A percentile compares a stretch with the other conserved stretches of the same genome.
Conservation (phyloP, 2,888 invertebrate species). For the Invenusta paracnida region DNA sequence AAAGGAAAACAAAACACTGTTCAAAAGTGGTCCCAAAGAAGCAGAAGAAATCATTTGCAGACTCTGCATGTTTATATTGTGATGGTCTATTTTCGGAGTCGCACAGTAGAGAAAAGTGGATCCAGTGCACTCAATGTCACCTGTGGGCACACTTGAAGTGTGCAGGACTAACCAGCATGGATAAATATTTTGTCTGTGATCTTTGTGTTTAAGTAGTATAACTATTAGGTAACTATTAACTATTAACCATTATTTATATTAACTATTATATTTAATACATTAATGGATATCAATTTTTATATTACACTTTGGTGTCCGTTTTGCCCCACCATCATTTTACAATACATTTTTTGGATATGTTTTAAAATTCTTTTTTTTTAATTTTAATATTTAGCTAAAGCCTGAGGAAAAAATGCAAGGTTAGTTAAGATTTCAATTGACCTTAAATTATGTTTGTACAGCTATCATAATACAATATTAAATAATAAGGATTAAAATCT, state of each 20-base stretch:
- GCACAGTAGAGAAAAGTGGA: no score
- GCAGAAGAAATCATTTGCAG: no score
- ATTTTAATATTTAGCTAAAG: not conserved
- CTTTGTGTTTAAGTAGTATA: not conserved
- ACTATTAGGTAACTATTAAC: not conserved
- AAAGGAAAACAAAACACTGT: no score
- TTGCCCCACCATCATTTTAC: not conserved
- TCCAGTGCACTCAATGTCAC: no score
- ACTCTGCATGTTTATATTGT: no score
- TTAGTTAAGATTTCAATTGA: not conserved
- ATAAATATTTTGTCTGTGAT: not conserved
- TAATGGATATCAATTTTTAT: not conserved
- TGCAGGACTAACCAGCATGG: not conserved
- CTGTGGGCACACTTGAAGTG: no score
- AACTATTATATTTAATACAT: not conserved
- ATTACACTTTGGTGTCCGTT: not conserved
- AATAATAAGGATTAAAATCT: not conserved
- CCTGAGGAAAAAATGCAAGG: not conserved
- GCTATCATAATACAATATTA: not conserved
- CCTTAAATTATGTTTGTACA: not conserved
- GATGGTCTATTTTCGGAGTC: no score
- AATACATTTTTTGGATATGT: not conserved
- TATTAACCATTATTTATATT: not conserved
- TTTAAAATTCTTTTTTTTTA: not conserved
- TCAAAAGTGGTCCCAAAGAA: no score